phyloP scores from a whole-genome alignment of 2,888 invertebrate species.

The Erebia aethiops region DNA sequence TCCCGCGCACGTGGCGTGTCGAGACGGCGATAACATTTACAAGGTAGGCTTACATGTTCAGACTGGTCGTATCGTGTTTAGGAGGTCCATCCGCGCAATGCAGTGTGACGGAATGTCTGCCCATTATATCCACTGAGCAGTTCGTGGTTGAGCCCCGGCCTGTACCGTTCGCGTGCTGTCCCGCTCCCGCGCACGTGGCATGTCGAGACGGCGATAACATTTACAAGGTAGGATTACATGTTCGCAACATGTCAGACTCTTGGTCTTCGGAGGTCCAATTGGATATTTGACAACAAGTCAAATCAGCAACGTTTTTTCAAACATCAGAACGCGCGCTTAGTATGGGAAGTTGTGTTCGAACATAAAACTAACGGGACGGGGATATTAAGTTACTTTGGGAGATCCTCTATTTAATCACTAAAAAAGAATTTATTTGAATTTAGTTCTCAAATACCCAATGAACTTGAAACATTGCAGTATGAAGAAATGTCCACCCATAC shows the following conservation, averaged over 20 bases:
- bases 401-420: no score
- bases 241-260: not conserved
- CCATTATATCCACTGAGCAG: slow-evolving; percentile 70
- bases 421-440: no score
- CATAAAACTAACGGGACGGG: no score
- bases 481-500: no score
- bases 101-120: slow-evolving; percentile 77
- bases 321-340: no score
- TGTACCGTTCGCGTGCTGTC: slow-evolving; percentile 85
- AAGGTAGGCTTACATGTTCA: slow-evolving; percentile 55
- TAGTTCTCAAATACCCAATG: no score
- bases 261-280: no score
- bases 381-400: no score
- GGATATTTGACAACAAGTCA: no score
- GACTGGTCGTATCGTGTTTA: not conserved
- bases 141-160: slow-evolving; percentile 81
- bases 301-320: no score
- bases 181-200: slow-evolving; percentile 79
- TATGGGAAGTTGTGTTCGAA: no score
- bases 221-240: slow-evolving; percentile 64
- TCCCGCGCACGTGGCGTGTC: slow-evolving; percentile 83
- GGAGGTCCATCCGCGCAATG: slow-evolving; percentile 66
- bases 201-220: slow-evolving; percentile 79
- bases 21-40: slow-evolving; percentile 70
- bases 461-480: no score